A percentile compares a stretch with the other conserved stretches of the same genome.
Conservation (phyloP, 2,888 invertebrate genomes). For the Matsumyia berberina region DNA sequence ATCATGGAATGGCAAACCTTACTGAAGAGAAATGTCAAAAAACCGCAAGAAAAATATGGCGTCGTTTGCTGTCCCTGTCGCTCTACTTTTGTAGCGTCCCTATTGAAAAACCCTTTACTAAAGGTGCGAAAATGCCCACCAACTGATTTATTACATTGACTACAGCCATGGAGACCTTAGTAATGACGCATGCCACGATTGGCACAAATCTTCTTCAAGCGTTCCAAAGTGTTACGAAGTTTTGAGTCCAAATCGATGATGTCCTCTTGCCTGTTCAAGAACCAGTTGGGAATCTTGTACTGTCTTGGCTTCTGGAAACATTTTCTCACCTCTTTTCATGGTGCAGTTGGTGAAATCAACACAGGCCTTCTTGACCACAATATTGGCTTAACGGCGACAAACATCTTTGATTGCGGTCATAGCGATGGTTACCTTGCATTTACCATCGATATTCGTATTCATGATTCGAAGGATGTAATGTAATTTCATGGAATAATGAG, state of each 20-base stretch:
- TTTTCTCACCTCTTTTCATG: constrained; percentile 98
- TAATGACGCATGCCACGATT: constrained; percentile 99
- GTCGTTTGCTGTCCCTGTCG: no score
- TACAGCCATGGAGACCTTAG: constrained; percentile 99
- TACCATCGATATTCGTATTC: constrained; percentile 99
- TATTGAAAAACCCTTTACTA: constrained; percentile 90
- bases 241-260: constrained; percentile 99
- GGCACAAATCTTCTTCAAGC: constrained; percentile 99
- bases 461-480: constrained; percentile 99
- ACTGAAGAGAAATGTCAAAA: no score
- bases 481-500: constrained; percentile 99
- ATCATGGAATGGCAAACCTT: no score
- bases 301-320: constrained; percentile 98
- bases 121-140: constrained; percentile 99
- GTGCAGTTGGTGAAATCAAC: constrained; percentile 98
- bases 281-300: constrained; percentile 99
- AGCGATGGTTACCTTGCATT: constrained; percentile 98
- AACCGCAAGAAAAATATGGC: no score
- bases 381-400: constrained; percentile 98
- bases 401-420: constrained; percentile 99
- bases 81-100: no score
- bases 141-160: constrained; percentile 99
- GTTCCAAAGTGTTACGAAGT: constrained; percentile 99
- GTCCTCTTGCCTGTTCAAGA: constrained; percentile 99
- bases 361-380: constrained; percentile 99